Evolutionary conservation across 2,888 invertebrate species (phyloP), one percentile per base, ranked within the genome.

Genomic region (Apamea monoglypha): DNA sequence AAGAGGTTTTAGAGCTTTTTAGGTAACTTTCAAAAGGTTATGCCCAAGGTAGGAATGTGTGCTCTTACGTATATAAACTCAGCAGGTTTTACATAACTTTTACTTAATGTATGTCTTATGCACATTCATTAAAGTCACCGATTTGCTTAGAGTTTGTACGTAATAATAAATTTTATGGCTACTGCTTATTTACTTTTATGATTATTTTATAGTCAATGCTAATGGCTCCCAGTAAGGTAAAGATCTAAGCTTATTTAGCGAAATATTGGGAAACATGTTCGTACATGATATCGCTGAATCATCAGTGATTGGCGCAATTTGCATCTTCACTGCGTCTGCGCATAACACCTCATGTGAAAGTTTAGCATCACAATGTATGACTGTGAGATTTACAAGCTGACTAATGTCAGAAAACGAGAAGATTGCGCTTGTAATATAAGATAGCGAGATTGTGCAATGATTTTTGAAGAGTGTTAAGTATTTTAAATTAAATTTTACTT

Each of bases 301-400:
- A 90, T 75, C 73, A 47, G 44, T 87, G 87, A 90, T 90, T 82
- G 86, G 70, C 80, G 82, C 81, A 81, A 89, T 89, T 89, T 90
- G 89, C 85, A 90, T 89, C 82, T 82, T 80, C 85, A 74, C 69
- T 67, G 82, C 84, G 82, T 72, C 76, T 70, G 81, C 81, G 83
- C 81, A 80, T 74, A 83, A 76, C 82, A 77, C 44, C 56, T 70
- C 56, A 80, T 78, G 88, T 86, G 89, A 89, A 90, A 89, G 89
- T 87, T 79, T 64, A 72, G 44, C 78, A 61, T 75, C 82, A 85
- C 82, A 76, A 82, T 78, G 71, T 83, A 76, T 80, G 81, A 89
- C 85, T 85, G 81, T 79, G 78, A 77, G 82, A 85, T 88, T 83
- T 86, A 76, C 81, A 61, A 80, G 87, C 89, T 89, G 89, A 88